A percentile compares a stretch with the other conserved stretches of the same genome.
These are phyloP conservation scores for Chiroxiphia lanceolata DNA, from an alignment of 2,797 vertebrate genomes.

Conservation along the genomic window DNA sequence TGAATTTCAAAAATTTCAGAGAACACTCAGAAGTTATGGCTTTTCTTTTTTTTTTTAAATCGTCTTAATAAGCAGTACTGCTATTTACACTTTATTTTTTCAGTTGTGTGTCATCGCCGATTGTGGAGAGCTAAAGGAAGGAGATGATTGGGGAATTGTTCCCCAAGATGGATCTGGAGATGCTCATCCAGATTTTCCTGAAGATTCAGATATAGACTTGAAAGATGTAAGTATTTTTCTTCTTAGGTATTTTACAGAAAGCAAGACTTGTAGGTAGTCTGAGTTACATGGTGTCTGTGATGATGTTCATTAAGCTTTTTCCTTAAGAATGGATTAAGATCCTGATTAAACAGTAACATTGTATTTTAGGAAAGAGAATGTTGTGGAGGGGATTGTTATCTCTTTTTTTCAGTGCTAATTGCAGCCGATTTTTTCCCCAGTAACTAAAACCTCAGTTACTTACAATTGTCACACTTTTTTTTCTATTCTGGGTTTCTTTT, in stretches of 20 bases:
- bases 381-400: not conserved
- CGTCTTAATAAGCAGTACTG: not conserved
- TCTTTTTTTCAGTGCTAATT: not conserved
- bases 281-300: not conserved
- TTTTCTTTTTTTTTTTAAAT: not conserved
- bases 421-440: not conserved
- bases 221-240: constrained; percentile 83
- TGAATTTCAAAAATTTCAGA: not conserved
- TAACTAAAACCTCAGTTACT: not conserved
- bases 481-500: not conserved
- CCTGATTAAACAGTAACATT: not conserved
- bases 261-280: not conserved
- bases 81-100: not conserved
- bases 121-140: constrained; percentile 89
- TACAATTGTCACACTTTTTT: not conserved
- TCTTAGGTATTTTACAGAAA: not conserved
- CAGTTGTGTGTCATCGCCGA: constrained; percentile 89
- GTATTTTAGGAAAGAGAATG: not conserved
- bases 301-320: not conserved
- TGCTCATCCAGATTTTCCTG: constrained; percentile 88
- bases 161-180: constrained; percentile 87
- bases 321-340: not conserved
- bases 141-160: constrained; percentile 83
- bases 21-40: not conserved
- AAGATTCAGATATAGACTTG: constrained; percentile 90